Conservation (phyloP, 2,888 invertebrate species). For the Perizoma flavofasciatum region DNA sequence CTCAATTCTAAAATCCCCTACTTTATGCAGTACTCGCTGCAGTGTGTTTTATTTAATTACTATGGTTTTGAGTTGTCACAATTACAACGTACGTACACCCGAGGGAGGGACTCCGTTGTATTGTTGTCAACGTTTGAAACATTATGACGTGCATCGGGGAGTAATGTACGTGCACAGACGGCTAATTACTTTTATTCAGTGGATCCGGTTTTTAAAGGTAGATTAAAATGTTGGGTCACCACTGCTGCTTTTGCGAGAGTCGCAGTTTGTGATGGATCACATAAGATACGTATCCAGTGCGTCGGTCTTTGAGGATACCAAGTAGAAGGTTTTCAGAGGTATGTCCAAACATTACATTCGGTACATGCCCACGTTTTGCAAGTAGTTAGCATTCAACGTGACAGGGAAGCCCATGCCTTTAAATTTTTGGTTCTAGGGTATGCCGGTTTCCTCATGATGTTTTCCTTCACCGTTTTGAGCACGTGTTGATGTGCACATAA, state of each 20-base stretch:
- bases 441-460: too few relatives aligned
- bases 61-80: conserved; percentile 37
- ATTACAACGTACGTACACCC: conserved; percentile 34
- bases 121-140: conserved; percentile 37
- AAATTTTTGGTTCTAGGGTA: too few relatives aligned
- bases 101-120: conserved; percentile 33
- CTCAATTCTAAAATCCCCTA: conserved; percentile 19
- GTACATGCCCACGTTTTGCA: too few relatives aligned
- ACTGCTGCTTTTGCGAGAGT: not conserved
- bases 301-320: too few relatives aligned
- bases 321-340: too few relatives aligned
- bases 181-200: conserved; percentile 32
- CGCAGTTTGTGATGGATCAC: not conserved
- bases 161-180: conserved; percentile 24
- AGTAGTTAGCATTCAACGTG: too few relatives aligned
- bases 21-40: conserved; percentile 26
- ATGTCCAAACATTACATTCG: too few relatives aligned
- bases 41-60: conserved; percentile 36
- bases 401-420: too few relatives aligned
- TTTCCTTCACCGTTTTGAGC: too few relatives aligned
- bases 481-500: too few relatives aligned
- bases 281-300: not conserved
- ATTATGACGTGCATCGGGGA: conserved; percentile 33
- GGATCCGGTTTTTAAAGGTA: conserved; percentile 16
- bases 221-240: conserved; percentile 2